Base-by-base conservation (phyloP, 2,888 invertebrate species). In the Rosalia funebris region DNA sequence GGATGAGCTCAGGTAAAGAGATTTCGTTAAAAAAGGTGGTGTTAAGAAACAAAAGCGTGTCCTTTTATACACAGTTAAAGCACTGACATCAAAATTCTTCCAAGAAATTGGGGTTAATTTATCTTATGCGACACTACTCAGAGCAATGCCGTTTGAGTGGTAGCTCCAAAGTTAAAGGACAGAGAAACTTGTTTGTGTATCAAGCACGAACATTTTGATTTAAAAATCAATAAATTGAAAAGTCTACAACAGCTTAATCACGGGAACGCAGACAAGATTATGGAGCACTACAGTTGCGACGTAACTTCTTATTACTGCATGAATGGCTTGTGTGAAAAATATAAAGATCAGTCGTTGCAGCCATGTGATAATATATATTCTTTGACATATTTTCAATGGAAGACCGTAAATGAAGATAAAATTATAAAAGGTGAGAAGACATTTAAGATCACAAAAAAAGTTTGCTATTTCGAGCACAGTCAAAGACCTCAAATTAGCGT, bases 71-170 rank as follows among this genome's bases (percentile, higher is more conserved):
- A 52, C 25, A 7, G 34, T 57, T 5, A 57, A 45, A 36, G 39
- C 9, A 3, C 15, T 52, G n/a, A 1, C 15, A n/a, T 2, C 20
- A 10, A 45, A 52, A 36, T 57, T 57, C 16, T 11, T 44, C 3
- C 15, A 60, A 19, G 62, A 69, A 55, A 68, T 66, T 60, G 66
- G 63, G 59, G 61, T 69, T 31, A 4, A 32, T 2, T 62, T 70
- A 61, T 53, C 65, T 5, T 69, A 71, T 36, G 2, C 62, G 36
- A 65, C 67, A 12, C 36, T 71, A 14, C 15, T 62, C 42, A 67
- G 62, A 63, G 59, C 52, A 41, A 68, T 66, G 48, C 65, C 70
- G 46, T 68, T 65, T 71, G 71, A 66, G 63, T 70, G 16, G 63
- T 69, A 20, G 15, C 54, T 7, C 67, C 69, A 37, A 69, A 52